phyloP scores from a whole-genome alignment of 2,113 vertebrate genomes.

The Regulus satrapa region DNA sequence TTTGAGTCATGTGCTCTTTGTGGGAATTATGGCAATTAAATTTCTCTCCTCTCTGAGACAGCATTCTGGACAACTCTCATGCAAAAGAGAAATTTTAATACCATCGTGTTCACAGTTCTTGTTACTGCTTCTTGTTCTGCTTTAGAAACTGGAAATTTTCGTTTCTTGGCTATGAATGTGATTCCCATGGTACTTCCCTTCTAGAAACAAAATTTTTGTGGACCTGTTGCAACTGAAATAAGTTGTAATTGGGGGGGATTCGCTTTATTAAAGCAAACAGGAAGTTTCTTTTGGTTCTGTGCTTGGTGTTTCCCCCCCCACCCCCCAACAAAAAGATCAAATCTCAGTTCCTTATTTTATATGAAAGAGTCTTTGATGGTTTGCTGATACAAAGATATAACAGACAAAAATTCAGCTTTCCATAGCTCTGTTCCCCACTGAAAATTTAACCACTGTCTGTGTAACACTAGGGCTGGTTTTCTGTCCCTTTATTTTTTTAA shows the following conservation, averaged over 20 bases:
- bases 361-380: background rate
- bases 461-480: background rate
- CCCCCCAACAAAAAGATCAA: background rate
- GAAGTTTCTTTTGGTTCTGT: background rate
- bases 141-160: background rate
- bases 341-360: background rate
- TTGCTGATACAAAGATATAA: background rate
- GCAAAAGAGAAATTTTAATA: background rate
- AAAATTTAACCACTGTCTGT: background rate
- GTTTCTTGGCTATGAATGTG: background rate
- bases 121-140: background rate
- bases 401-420: background rate
- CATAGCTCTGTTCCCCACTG: fast-evolving
- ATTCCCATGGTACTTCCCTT: background rate
- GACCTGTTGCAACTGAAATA: background rate
- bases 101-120: background rate
- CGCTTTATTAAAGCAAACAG: background rate
- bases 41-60: background rate
- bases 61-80: background rate
- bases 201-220: background rate
- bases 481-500: background rate
- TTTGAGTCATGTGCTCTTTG: background rate
- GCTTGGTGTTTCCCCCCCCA: background rate
- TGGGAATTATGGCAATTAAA: background rate
- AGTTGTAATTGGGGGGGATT: background rate